Evolutionary conservation across 2,797 vertebrate genomes (phyloP).

Genomic region (Epinephelus awoara): DNA sequence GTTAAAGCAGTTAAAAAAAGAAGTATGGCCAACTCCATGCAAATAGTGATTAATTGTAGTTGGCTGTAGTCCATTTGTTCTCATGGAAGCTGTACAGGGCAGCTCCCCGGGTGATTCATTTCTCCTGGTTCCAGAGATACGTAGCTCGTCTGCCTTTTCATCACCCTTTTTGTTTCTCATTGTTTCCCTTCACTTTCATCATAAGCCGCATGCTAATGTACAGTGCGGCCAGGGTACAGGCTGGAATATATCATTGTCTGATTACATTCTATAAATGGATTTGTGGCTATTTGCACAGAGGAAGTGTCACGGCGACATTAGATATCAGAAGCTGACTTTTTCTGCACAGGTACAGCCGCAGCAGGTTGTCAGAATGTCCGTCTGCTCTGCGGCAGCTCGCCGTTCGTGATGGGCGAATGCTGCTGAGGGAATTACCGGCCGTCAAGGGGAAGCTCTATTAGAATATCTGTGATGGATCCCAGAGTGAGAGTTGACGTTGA

Average conservation of each 20-base stretch:
- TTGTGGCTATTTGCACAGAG: constrained; percentile 72
- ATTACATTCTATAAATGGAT: constrained; percentile 72
- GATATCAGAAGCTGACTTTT: constrained; percentile 62
- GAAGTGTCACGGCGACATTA: constrained; percentile 63
- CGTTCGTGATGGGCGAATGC: constrained; percentile 52
- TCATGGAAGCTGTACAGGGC: constrained; percentile 78
- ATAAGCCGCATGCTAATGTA: constrained; percentile 67
- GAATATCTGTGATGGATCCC: constrained; percentile 74
- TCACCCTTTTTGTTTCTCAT: constrained; percentile 59
- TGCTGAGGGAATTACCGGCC: constrained; percentile 72
- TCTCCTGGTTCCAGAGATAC: constrained; percentile 62
- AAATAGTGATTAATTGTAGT: constrained; percentile 86
- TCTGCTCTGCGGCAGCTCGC: constrained; percentile 63
- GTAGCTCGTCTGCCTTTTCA: constrained; percentile 61
- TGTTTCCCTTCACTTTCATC: constrained; percentile 74
- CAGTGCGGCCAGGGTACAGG: constrained; percentile 23
- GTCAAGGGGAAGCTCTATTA: constrained; percentile 69
- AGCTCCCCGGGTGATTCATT: constrained; percentile 75
- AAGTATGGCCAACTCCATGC: constrained; percentile 87
- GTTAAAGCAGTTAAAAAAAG: constrained; percentile 84
- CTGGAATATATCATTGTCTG: constrained; percentile 65
- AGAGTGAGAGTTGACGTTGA: constrained; percentile 67
- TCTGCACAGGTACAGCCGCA: constrained; percentile 47
- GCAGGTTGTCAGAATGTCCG: constrained; percentile 67
- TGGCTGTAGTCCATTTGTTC: constrained; percentile 80